Conservation (phyloP, 1,140 invertebrate genomes). For the Sinonovacula constricta region DNA sequence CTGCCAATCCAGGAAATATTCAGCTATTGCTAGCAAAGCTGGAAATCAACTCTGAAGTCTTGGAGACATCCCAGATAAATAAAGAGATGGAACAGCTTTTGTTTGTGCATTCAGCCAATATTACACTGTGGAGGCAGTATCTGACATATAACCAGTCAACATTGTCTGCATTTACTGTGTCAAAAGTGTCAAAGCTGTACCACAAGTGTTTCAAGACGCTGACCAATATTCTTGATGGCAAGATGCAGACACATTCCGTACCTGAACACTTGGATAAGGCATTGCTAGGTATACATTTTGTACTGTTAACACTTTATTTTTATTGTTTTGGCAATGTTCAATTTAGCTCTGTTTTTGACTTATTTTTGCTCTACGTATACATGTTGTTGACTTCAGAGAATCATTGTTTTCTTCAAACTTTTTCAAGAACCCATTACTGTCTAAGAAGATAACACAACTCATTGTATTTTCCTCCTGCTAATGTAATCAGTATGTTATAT, state of each 20-base stretch:
- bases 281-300: conserved; percentile 71
- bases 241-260: conserved; percentile 53
- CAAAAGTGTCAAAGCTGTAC: conserved; percentile 74
- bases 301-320: no score
- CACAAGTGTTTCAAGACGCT: conserved; percentile 76
- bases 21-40: conserved; percentile 76
- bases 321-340: no score
- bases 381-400: no score
- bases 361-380: no score
- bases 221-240: conserved; percentile 56
- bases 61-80: conserved; percentile 73
- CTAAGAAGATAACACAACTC: no score
- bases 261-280: conserved; percentile 61
- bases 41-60: conserved; percentile 73
- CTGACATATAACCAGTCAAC: conserved; percentile 75
- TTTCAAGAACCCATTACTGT: no score
- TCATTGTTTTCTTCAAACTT: no score
- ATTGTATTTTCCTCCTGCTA: no score
- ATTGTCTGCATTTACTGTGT: conserved; percentile 75
- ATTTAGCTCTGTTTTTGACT: no score
- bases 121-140: conserved; percentile 78
- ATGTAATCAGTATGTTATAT: no score
- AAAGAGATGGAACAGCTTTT: conserved; percentile 79
- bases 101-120: conserved; percentile 78
- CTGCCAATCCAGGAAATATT: conserved; percentile 77